Evolutionary conservation across 1,140 invertebrate genomes (phyloP), one percentile per base, ranked within the genome.

Genomic region (Brachionus paranguensis): DNA sequence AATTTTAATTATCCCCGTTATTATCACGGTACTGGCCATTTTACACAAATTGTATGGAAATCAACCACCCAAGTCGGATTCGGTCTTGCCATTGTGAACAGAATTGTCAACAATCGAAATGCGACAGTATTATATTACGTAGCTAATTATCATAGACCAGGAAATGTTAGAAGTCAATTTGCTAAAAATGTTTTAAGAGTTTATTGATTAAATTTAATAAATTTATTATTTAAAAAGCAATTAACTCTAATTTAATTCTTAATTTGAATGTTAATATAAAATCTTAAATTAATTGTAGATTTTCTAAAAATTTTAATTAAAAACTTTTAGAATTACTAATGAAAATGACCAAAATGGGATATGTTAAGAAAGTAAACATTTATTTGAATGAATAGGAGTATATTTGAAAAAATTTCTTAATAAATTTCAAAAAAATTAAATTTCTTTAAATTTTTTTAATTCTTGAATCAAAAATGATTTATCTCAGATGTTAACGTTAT

Each of bases 21-120:
- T 11, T 50, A 76, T 20, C n/a, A 47, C 8, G 45, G 45, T 50
- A 27, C 72, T 50, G 72, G 55, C 12, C 78, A 79, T 79, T 79
- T 79, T 60, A 79, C 78, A 10, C 78, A 79, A 64, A 60, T 79
- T 12, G 53, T 79, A 4, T 79, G 78, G 78, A 79, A 65, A 79
- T 17, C 50, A 12, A 60, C 24, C 2, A 41, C 50, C 5, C 50
- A 79, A 41, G 50, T 79, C 7, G 78, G 78, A 3, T 41, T 79
- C 14, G 78, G 78, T 3, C 60, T 79, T 41, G 27, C 78, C 3
- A 43, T 72, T 72, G 12, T 72, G 17, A 43, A 72, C 10, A 43
- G 5, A 43, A 72, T 20, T n/a, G 17, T 43, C 7, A 41, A 20
- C 7, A 43, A 72, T 20, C 24, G 6, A 76, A 76, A 76, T 50